These are phyloP conservation scores for Ericerus pela DNA, from an alignment of 1,140 invertebrate genomes.

Conservation along the genomic window DNA sequence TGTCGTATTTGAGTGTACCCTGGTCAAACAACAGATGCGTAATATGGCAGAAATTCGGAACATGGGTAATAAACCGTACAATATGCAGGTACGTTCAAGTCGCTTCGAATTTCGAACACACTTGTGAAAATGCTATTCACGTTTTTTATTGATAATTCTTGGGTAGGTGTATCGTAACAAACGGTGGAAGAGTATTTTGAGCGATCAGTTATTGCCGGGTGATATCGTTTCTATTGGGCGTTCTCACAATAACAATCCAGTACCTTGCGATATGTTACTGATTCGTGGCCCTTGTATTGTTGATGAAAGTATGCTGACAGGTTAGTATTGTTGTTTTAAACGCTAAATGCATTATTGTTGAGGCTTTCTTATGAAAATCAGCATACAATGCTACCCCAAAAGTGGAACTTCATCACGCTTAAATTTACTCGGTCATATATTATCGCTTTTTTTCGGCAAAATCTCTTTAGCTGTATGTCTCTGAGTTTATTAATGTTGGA, in stretches of 20 bases:
- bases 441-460: too few relatives aligned
- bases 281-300: conserved; percentile 89
- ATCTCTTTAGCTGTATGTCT: too few relatives aligned
- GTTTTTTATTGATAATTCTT: conserved; percentile 5
- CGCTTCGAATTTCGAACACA: neutral
- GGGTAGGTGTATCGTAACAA: conserved; percentile 77
- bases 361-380: too few relatives aligned
- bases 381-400: too few relatives aligned
- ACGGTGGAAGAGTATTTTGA: conserved; percentile 76
- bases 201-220: conserved; percentile 82
- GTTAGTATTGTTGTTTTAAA: conserved; percentile 32
- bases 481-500: too few relatives aligned
- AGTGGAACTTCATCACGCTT: too few relatives aligned
- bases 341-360: neutral
- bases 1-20: conserved; percentile 91
- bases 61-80: conserved; percentile 96
- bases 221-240: conserved; percentile 91
- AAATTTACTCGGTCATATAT: too few relatives aligned
- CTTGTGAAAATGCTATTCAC: neutral
- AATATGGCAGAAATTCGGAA: conserved; percentile 99
- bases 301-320: conserved; percentile 95
- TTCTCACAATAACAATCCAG: conserved; percentile 73
- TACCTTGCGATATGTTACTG: conserved; percentile 93
- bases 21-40: conserved; percentile 92
- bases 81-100: conserved; percentile 46